These are phyloP conservation scores for Sebastes matsubarae DNA, from an alignment of 2,797 vertebrate species.

Conservation along the genomic window DNA sequence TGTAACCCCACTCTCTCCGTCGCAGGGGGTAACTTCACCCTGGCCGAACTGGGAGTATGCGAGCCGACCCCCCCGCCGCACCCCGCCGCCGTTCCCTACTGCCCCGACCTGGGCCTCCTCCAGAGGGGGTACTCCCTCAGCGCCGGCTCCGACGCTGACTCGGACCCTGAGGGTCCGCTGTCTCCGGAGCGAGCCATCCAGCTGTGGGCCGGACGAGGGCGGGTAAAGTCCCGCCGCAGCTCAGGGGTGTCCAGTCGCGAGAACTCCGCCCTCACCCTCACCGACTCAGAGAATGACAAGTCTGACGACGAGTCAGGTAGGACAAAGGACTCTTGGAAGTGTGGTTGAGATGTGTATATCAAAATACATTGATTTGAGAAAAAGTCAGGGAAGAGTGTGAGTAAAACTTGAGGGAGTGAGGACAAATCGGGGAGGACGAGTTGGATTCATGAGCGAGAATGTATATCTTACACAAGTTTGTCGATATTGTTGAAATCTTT, in stretches of 20 bases:
- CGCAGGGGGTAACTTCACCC: slow-evolving; percentile 88
- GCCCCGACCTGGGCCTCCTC: slow-evolving; percentile 92
- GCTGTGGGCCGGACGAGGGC: slow-evolving; percentile 90
- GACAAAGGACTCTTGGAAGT: slow-evolving; percentile 36
- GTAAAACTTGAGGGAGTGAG: not conserved
- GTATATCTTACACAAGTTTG: slow-evolving; percentile 10
- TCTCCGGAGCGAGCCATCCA: slow-evolving; percentile 93
- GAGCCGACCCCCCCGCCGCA: slow-evolving; percentile 84
- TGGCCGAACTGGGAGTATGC: slow-evolving; percentile 93
- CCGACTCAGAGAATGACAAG: slow-evolving; percentile 96
- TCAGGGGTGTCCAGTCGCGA: slow-evolving; percentile 94
- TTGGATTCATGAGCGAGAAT: not conserved
- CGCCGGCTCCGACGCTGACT: slow-evolving; percentile 89
- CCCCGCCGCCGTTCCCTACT: slow-evolving; percentile 86
- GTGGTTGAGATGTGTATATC: not conserved
- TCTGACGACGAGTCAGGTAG: slow-evolving; percentile 96
- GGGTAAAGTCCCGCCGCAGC: slow-evolving; percentile 91
- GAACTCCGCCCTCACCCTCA: slow-evolving; percentile 95
- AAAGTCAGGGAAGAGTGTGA: not conserved
- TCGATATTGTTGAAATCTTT: slow-evolving; percentile 35
- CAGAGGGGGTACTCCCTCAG: slow-evolving; percentile 92
- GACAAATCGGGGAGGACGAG: not conserved
- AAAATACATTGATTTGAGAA: not conserved
- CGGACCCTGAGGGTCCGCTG: slow-evolving; percentile 91
- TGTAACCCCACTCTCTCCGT: slow-evolving; percentile 49